A percentile compares a stretch with the other conserved stretches of the same genome.
These are phyloP conservation scores for Uloborus diversus DNA, from an alignment of 1,140 invertebrate species.

Conservation along the genomic window DNA sequence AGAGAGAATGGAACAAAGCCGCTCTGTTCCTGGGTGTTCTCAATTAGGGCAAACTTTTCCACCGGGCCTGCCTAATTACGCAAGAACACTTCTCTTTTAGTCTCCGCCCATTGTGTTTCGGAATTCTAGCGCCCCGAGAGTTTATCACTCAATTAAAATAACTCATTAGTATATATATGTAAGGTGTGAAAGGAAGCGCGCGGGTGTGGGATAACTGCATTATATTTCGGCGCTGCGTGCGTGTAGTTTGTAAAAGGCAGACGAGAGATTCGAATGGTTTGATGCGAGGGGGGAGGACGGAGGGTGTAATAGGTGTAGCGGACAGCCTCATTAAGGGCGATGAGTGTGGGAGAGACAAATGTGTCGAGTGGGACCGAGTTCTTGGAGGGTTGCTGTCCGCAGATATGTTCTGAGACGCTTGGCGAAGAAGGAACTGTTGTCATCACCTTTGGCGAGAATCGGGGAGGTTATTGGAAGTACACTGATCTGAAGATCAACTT, in stretches of 20 bases:
- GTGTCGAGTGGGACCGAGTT: neutral
- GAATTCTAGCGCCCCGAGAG: slow-evolving; percentile 17
- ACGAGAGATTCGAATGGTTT: neutral
- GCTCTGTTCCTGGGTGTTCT: neutral
- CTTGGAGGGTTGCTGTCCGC: neutral
- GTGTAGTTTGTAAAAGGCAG: neutral
- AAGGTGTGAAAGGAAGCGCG: neutral
- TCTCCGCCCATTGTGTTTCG: slow-evolving; percentile 28
- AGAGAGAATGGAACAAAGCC: slow-evolving; percentile 7
- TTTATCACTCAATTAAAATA: slow-evolving; percentile 56
- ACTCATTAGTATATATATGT: slow-evolving; percentile 56
- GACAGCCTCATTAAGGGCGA: slow-evolving; percentile 8
- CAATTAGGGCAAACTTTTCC: slow-evolving; percentile 50
- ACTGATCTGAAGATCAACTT: too few relatives aligned
- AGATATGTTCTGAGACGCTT: neutral
- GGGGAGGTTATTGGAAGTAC: neutral
- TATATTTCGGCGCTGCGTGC: slow-evolving; percentile 51
- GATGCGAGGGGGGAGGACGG: too few relatives aligned
- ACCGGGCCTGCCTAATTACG: slow-evolving; percentile 44
- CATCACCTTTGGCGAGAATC: neutral
- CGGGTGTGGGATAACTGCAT: slow-evolving; percentile 37
- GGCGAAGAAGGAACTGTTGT: neutral
- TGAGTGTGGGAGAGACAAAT: slow-evolving; percentile 1
- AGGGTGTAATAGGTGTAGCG: neutral
- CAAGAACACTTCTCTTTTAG: neutral